phyloP scores from a whole-genome alignment of 2,113 vertebrate genomes.

The Muscicapa adusta region DNA sequence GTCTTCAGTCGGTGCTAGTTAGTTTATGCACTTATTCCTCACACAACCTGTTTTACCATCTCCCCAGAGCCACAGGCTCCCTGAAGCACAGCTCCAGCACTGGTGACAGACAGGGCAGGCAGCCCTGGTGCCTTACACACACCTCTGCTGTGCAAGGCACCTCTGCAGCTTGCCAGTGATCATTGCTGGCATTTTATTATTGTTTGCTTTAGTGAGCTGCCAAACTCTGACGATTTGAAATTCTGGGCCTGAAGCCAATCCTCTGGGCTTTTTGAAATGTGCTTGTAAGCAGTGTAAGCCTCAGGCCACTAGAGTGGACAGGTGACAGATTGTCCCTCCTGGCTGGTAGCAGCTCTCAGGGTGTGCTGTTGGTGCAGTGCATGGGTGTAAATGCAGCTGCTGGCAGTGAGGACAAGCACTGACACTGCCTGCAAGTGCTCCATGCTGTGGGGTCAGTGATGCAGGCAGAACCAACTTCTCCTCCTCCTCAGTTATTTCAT shows the following conservation, averaged over 20 bases:
- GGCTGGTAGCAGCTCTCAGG: background rate
- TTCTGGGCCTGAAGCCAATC: constrained; percentile 1
- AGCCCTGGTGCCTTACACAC: background rate
- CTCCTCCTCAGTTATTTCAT: background rate
- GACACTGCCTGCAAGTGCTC: background rate
- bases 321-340: constrained; percentile 8
- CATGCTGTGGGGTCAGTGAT: background rate
- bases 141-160: background rate
- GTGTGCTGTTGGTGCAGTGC: background rate
- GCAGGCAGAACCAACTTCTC: background rate
- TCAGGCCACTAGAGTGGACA: background rate
- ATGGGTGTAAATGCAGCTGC: background rate
- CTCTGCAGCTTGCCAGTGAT: background rate
- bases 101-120: background rate
- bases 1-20: background rate
- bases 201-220: background rate
- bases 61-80: background rate
- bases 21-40: background rate
- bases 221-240: background rate
- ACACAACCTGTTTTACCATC: background rate
- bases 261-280: background rate
- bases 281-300: background rate
- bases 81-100: background rate
- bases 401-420: background rate
- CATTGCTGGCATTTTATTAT: background rate